These are phyloP conservation scores for Actinemys pallida DNA, from an alignment of 2,113 vertebrate species.

Conservation along the genomic window DNA sequence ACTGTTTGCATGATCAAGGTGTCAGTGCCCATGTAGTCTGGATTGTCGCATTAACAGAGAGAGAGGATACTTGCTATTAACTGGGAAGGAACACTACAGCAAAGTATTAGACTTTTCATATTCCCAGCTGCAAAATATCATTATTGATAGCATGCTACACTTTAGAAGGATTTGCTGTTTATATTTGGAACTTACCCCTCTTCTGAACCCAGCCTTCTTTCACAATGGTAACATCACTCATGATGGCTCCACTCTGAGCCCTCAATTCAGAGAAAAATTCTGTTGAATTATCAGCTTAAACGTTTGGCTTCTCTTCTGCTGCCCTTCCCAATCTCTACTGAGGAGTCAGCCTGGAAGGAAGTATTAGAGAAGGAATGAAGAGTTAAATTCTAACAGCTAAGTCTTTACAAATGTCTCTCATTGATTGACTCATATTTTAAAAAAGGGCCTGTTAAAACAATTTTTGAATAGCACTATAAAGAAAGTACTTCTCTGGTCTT, in stretches of 20 bases:
- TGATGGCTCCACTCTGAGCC: constrained; percentile 93
- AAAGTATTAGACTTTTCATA: constrained; percentile 8
- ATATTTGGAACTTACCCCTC: constrained; percentile 89
- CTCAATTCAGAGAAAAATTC: constrained; percentile 86
- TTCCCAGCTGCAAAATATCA: background rate
- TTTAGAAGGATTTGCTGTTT: background rate
- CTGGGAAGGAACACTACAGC: background rate
- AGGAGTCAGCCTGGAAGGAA: constrained; percentile 97
- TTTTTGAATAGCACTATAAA: constrained; percentile 71
- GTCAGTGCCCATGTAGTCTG: constrained; percentile 6
- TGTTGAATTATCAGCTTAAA: constrained; percentile 83
- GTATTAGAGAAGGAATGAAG: constrained; percentile 85
- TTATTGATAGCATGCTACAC: rapidly evolving
- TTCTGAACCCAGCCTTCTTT: constrained; percentile 99
- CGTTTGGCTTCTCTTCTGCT: constrained; percentile 82
- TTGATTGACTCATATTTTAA: constrained; percentile 72
- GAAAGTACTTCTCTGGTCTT: constrained; percentile 57
- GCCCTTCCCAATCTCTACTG: constrained; percentile 90
- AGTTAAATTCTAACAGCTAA: constrained; percentile 67
- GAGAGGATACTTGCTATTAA: background rate
- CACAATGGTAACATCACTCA: constrained; percentile 99
- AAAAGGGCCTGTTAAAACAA: constrained; percentile 68
- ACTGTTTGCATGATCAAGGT: background rate
- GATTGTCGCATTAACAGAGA: background rate
- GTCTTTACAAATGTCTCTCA: constrained; percentile 81